Conservation (phyloP, 1,140 invertebrate genomes). For the Potamilus streckersoni region DNA sequence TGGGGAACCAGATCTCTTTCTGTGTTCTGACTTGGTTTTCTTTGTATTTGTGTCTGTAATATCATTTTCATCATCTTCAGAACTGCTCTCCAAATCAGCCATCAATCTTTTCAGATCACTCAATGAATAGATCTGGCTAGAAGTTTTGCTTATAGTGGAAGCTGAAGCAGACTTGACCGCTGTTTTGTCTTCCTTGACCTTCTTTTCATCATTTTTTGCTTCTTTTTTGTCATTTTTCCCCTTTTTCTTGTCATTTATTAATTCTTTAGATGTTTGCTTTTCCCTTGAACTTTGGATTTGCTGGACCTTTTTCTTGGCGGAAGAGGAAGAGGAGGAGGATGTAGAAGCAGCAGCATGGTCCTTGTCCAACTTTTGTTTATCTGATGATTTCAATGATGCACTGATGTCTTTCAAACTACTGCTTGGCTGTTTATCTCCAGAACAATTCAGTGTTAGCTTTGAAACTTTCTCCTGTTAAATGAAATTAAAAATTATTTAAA, state of each 20-base stretch:
- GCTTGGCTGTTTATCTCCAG: slow-evolving; percentile 13
- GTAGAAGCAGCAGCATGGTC: background rate
- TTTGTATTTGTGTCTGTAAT: too few species aligned
- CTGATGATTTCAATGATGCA: background rate
- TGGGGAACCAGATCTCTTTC: too few species aligned
- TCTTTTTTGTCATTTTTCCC: background rate
- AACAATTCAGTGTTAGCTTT: slow-evolving; percentile 5
- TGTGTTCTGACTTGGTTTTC: too few species aligned
- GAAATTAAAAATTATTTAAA: background rate
- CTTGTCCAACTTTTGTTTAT: background rate
- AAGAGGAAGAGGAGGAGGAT: background rate
- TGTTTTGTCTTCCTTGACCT: background rate
- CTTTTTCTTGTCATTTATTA: background rate
- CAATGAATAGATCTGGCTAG: too few species aligned
- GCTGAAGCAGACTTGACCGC: background rate
- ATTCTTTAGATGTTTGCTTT: slow-evolving; percentile 17
- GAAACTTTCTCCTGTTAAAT: slow-evolving; percentile 10
- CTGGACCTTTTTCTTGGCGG: background rate
- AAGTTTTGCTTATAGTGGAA: too few species aligned
- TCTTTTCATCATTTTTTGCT: background rate
- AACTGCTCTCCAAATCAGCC: too few species aligned
- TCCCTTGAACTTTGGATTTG: slow-evolving; percentile 12
- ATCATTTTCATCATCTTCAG: too few species aligned
- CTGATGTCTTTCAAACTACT: slow-evolving; percentile 2
- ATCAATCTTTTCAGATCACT: too few species aligned